Evolutionary conservation across 2,888 invertebrate species (phyloP).

Genomic region (Eustalomyia histrio): DNA sequence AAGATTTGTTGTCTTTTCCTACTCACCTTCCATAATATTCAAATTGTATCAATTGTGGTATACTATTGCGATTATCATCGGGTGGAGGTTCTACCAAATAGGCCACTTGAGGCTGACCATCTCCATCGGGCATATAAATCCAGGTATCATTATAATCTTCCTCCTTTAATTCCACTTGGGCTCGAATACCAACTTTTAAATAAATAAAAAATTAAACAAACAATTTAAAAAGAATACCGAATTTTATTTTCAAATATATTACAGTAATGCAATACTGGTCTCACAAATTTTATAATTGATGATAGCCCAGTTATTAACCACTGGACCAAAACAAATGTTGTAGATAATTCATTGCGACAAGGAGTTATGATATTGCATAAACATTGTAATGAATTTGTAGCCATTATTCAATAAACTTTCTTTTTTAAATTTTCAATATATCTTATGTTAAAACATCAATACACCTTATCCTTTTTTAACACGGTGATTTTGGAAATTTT

Average conservation of each 20-base stretch:
- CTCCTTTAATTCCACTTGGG: constrained; percentile 74
- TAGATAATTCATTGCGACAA: constrained; percentile 75
- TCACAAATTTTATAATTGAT: constrained; percentile 72
- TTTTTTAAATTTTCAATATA: background rate
- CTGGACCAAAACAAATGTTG: constrained; percentile 72
- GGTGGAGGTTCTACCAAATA: constrained; percentile 76
- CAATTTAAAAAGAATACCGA: background rate
- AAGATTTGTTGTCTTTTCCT: background rate
- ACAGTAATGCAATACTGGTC: constrained; percentile 72
- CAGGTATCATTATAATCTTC: constrained; percentile 79
- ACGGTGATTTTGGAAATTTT: background rate
- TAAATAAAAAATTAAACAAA: background rate
- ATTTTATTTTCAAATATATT: constrained; percentile 50
- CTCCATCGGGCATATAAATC: constrained; percentile 79
- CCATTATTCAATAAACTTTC: constrained; percentile 46
- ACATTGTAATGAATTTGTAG: constrained; percentile 71
- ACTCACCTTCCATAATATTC: constrained; percentile 75
- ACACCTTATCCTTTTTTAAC: background rate
- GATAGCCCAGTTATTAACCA: constrained; percentile 75
- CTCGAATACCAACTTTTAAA: constrained; percentile 73
- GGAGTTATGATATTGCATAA: constrained; percentile 76
- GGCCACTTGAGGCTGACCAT: constrained; percentile 77
- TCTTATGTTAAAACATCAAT: too few relatives aligned
- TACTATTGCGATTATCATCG: constrained; percentile 70
- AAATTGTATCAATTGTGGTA: constrained; percentile 73